Evolutionary conservation across 2,797 vertebrate species (phyloP).

Genomic region (Spinus pinus): DNA sequence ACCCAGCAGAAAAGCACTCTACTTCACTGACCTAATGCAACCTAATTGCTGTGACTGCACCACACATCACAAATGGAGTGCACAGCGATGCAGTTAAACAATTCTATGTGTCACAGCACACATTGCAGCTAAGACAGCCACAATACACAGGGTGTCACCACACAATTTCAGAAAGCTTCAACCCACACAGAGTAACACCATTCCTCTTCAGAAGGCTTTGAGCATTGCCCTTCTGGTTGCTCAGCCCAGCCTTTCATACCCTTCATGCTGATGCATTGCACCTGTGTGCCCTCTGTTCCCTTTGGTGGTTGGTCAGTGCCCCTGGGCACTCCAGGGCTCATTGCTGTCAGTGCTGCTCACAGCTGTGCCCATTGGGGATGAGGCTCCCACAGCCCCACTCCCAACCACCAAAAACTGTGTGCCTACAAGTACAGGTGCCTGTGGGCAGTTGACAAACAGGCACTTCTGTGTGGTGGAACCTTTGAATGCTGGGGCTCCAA

Average conservation of each 20-base stretch:
- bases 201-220: neutral
- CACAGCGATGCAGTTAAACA: neutral
- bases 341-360: neutral
- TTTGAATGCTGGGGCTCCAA: neutral
- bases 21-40: neutral
- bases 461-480: neutral
- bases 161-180: neutral
- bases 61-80: neutral
- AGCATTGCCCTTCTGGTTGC: neutral
- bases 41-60: neutral
- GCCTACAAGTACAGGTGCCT: neutral
- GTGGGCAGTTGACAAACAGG: neutral
- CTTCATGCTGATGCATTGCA: fast-evolving
- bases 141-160: neutral
- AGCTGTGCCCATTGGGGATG: neutral
- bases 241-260: neutral
- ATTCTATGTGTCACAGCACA: too few species aligned
- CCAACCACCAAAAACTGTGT: neutral
- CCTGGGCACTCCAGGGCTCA: neutral
- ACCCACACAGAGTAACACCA: neutral
- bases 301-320: neutral
- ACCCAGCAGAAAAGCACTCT: neutral
- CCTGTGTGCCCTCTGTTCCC: neutral
- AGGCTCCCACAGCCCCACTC: neutral
- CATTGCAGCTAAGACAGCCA: too few species aligned